Evolutionary conservation across 2,797 vertebrate genomes (phyloP).

Genomic region (Xerus rutilus): DNA sequence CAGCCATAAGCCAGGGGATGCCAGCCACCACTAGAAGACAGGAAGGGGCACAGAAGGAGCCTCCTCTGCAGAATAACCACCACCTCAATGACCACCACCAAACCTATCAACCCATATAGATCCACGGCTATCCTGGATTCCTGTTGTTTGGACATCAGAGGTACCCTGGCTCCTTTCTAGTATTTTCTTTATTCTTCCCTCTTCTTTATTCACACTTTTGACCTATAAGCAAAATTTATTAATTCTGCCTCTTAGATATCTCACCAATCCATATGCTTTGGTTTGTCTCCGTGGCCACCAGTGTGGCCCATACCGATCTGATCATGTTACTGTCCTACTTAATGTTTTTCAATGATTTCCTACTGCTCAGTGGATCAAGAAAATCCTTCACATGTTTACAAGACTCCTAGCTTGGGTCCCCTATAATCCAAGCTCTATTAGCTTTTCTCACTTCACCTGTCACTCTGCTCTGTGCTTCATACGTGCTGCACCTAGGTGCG

Average conservation of each 20-base stretch:
- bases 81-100: too few species aligned
- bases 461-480: background rate
- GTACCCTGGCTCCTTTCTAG: background rate
- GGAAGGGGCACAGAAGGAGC: background rate
- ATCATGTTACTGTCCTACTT: background rate
- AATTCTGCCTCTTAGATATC: background rate
- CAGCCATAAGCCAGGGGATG: background rate
- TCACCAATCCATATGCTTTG: background rate
- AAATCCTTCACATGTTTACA: constrained; percentile 20
- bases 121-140: background rate
- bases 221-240: background rate
- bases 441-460: background rate
- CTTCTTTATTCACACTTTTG: constrained; percentile 22
- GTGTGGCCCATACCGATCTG: background rate
- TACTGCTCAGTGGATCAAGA: background rate
- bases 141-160: background rate
- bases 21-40: background rate
- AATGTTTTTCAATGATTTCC: background rate
- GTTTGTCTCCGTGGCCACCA: background rate
- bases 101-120: too few species aligned
- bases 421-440: background rate
- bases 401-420: too few species aligned
- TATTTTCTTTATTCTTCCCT: background rate
- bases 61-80: background rate
- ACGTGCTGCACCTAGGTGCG: background rate